Evolutionary conservation across 2,888 invertebrate species (phyloP), one percentile per base, ranked within the genome.

Genomic region (Rhagonycha lutea): DNA sequence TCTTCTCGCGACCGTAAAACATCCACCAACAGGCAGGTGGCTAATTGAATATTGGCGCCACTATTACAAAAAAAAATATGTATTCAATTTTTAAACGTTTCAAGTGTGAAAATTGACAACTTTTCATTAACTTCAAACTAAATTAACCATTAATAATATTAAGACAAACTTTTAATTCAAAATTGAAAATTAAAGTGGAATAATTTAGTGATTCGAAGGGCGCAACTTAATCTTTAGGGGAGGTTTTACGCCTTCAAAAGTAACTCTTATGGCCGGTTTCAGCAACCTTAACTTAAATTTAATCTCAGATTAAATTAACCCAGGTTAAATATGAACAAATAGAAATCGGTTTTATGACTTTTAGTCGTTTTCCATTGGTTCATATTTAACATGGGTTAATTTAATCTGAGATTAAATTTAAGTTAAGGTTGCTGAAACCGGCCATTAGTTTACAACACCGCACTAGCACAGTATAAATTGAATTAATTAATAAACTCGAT

Each of bases 21-120:
- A 71, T 75, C 62, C 69, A 76, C 69, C 79, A 76, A 79, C 75
- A 79, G 79, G 81, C 81, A 81, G 82, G 80, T 81, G 82, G 81
- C 79, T 81, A 81, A 82, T 80, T 80, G 81, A 81, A 78, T 79
- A 78, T 80, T 80, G 81, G 81, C 81, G 80, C 81, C 80, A 80
- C 78, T 77, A 76, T 79, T 80, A 78, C 23, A n/a, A 24, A n/a
- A 65, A 62, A 18, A 11, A 62, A 62, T 12, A 14, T 24, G 23
- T 65, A n/a, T 65, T 24, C 63, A 65, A 65, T 65, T 26, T 65
- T 65, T 18, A 24, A 65, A n/a, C 63, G n/a, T 47, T 47, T 3
- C n/a, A 47, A 47, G 47, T 47, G 47, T n/a, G 47, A 47, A 47
- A 47, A 47, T n/a, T n/a, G 7, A 47, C 47, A 47, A n/a, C n/a